Evolutionary conservation across 2,888 invertebrate genomes (phyloP).

Genomic region (Rhagium mordax): DNA sequence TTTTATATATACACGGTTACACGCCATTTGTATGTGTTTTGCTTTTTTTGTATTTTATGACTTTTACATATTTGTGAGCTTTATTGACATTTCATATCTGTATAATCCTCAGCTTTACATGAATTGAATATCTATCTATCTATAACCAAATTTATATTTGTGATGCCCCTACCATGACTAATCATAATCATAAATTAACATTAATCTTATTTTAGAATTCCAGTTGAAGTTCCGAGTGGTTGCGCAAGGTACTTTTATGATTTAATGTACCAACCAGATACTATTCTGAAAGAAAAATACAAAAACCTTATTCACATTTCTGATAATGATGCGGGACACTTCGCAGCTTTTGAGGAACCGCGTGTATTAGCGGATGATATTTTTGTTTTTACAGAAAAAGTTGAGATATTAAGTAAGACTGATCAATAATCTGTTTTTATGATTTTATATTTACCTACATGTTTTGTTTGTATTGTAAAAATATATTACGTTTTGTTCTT

Average conservation of each 20-base stretch:
- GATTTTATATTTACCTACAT: too few relatives aligned
- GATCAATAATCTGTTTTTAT: not conserved
- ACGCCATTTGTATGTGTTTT: too few relatives aligned
- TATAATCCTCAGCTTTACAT: too few relatives aligned
- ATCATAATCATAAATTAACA: too few relatives aligned
- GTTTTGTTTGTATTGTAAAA: not conserved
- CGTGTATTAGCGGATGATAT: slow-evolving; percentile 40
- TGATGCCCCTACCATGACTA: too few relatives aligned
- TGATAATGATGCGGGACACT: slow-evolving; percentile 24
- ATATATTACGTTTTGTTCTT: not conserved
- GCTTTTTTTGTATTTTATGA: too few relatives aligned
- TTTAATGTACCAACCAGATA: slow-evolving; percentile 74
- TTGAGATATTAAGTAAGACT: slow-evolving; percentile 10
- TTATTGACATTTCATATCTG: too few relatives aligned
- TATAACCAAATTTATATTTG: too few relatives aligned
- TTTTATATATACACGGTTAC: too few relatives aligned
- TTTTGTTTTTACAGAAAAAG: slow-evolving; percentile 43
- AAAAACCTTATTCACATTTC: slow-evolving; percentile 40
- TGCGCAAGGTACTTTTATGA: slow-evolving; percentile 84
- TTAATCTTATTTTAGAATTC: slow-evolving; percentile 72
- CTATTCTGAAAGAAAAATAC: slow-evolving; percentile 31
- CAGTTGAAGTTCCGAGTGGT: slow-evolving; percentile 79
- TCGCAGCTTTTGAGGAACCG: slow-evolving; percentile 43
- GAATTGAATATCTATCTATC: too few relatives aligned
- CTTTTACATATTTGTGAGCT: too few relatives aligned